Evolutionary conservation across 92 coral and sea anemone species (phyloP).

Genomic region (Porites lobata): DNA sequence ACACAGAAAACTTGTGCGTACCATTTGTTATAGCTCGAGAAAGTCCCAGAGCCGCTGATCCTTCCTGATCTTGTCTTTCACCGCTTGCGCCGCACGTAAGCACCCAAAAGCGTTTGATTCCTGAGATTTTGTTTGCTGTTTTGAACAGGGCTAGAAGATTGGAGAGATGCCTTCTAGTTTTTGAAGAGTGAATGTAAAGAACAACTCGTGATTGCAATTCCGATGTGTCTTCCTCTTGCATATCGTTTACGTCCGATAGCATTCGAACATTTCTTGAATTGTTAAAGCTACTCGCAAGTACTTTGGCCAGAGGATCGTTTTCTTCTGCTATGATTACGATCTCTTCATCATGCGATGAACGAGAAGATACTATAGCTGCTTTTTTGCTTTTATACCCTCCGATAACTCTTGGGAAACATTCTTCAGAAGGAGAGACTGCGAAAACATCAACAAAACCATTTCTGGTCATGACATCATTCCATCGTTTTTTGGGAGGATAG

Average conservation of each 20-base stretch:
- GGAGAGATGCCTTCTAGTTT: neutral
- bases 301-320: neutral
- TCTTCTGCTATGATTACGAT: neutral
- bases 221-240: neutral
- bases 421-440: neutral
- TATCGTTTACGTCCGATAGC: neutral
- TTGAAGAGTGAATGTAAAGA: neutral
- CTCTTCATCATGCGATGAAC: neutral
- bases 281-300: neutral
- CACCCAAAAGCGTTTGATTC: conserved; percentile 5
- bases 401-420: neutral
- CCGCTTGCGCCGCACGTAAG: neutral
- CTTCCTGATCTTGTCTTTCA: neutral
- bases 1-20: neutral
- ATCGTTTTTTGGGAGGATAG: neutral
- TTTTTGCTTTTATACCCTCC: neutral
- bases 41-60: neutral
- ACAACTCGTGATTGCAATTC: neutral
- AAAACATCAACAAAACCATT: neutral
- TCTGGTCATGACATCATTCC: neutral
- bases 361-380: neutral
- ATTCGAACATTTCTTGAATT: neutral
- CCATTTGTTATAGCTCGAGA: neutral
- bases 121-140: neutral
- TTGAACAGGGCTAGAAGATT: neutral